Percentiles rank a stretch among this genome's conserved stretches.
phyloP scores from a whole-genome alignment of 2,888 invertebrate species.

The Seira musarum region DNA sequence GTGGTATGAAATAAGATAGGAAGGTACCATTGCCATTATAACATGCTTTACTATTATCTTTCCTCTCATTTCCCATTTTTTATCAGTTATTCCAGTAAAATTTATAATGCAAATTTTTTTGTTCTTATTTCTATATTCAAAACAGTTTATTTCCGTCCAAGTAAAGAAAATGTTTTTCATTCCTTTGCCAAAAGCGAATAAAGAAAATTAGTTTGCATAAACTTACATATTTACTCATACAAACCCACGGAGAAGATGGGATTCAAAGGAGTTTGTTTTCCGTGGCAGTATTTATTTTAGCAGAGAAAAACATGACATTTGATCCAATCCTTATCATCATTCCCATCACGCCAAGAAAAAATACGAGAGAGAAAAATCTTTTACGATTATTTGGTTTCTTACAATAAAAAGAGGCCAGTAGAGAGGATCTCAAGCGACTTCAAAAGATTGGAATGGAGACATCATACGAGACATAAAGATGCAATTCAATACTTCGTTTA shows the following conservation, averaged over 20 bases:
- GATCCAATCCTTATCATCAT: conserved; percentile 13
- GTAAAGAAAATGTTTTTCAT: neutral
- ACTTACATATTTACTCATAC: too few species aligned
- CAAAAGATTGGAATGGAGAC: neutral
- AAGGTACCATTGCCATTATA: too few species aligned
- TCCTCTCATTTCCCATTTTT: too few species aligned
- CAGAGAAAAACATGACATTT: conserved; percentile 16
- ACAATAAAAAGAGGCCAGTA: too few species aligned
- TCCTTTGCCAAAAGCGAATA: conserved; percentile 1
- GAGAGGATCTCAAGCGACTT: too few species aligned
- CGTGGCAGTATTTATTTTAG: conserved; percentile 8
- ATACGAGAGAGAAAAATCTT: neutral
- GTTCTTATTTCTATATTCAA: conserved; percentile 13
- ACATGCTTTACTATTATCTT: too few species aligned
- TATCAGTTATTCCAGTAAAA: too few species aligned
- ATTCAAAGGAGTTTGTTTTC: conserved; percentile 11
- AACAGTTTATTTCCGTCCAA: neutral
- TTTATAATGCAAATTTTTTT: neutral
- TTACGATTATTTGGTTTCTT: neutral
- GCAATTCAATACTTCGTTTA: conserved; percentile 14
- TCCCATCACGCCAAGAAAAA: conserved; percentile 19
- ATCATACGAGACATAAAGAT: neutral
- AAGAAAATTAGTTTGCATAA: conserved; percentile 16
- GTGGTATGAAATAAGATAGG: too few species aligned
- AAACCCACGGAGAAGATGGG: too few species aligned